Percentiles rank a stretch among this genome's conserved stretches.
Conservation (phyloP, 2,888 invertebrate genomes). For the Serripes groenlandicus region DNA sequence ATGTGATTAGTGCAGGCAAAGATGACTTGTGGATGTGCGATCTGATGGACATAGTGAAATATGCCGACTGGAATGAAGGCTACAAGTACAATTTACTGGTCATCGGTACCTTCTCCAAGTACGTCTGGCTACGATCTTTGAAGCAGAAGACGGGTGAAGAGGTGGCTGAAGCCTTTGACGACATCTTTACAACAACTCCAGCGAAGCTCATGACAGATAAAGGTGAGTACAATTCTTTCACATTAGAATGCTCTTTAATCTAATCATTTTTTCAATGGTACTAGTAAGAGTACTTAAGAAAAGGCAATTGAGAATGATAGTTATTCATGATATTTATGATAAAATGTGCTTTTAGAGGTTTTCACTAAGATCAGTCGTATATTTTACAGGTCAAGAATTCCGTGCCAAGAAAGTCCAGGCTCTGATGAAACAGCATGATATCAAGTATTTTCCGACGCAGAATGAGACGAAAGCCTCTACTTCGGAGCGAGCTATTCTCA, state of each 20-base stretch:
- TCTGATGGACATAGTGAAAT: constrained; percentile 63
- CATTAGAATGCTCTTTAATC: no score
- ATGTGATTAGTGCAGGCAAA: constrained; percentile 51
- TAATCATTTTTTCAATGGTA: no score
- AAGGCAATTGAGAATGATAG: no score
- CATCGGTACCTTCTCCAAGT: constrained; percentile 61
- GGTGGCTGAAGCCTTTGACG: constrained; percentile 46
- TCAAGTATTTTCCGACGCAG: constrained; percentile 56
- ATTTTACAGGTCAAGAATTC: constrained; percentile 61
- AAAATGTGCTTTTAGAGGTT: background rate
- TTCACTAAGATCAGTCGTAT: background rate
- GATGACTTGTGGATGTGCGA: constrained; percentile 63
- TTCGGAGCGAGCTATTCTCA: constrained; percentile 64
- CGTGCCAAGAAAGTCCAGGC: constrained; percentile 55
- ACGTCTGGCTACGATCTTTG: constrained; percentile 57
- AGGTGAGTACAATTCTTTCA: no score
- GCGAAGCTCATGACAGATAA: no score
- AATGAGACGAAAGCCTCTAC: no score
- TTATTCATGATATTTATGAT: no score
- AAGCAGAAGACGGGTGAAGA: constrained; percentile 51
- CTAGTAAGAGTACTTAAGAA: no score
- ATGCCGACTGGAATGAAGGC: constrained; percentile 47
- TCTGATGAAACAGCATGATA: constrained; percentile 36
- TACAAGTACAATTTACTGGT: constrained; percentile 50
- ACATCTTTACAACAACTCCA: constrained; percentile 50